Evolutionary conservation across 2,888 invertebrate species (phyloP).

Genomic region (Carcina quercana): DNA sequence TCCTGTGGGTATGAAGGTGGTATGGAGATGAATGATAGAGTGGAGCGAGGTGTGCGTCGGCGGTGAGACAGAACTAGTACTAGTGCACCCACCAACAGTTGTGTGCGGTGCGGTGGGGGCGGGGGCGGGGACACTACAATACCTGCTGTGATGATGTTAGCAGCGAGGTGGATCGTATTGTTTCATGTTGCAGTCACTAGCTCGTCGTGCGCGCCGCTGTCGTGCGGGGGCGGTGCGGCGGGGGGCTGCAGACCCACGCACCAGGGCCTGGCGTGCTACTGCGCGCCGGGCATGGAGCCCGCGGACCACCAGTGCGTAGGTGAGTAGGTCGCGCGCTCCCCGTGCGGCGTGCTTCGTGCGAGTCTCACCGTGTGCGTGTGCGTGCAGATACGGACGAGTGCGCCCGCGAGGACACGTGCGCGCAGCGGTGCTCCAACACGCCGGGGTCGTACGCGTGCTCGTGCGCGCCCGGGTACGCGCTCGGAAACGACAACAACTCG

Average conservation of each 20-base stretch:
- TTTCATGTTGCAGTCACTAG: slow-evolving; percentile 36
- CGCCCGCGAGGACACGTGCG: slow-evolving; percentile 79
- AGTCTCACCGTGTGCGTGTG: neutral
- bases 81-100: too few relatives aligned
- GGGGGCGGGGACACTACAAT: too few relatives aligned
- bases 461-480: slow-evolving; percentile 81
- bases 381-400: slow-evolving; percentile 86
- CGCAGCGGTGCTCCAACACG: slow-evolving; percentile 82
- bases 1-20: too few relatives aligned
- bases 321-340: slow-evolving; percentile 29
- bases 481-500: slow-evolving; percentile 62
- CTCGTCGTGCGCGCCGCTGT: slow-evolving; percentile 57
- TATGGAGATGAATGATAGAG: too few relatives aligned
- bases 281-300: slow-evolving; percentile 79
- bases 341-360: neutral
- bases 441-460: slow-evolving; percentile 80
- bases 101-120: too few relatives aligned
- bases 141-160: too few relatives aligned
- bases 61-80: too few relatives aligned
- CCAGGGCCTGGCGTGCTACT: slow-evolving; percentile 83
- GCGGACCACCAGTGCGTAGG: slow-evolving; percentile 76
- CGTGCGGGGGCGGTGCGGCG: slow-evolving; percentile 80
- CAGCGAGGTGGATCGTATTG: too few relatives aligned
- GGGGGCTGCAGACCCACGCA: slow-evolving; percentile 82
- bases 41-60: too few relatives aligned